phyloP scores from a whole-genome alignment of 2,797 vertebrate species.

The Sebastes trivittatus region DNA sequence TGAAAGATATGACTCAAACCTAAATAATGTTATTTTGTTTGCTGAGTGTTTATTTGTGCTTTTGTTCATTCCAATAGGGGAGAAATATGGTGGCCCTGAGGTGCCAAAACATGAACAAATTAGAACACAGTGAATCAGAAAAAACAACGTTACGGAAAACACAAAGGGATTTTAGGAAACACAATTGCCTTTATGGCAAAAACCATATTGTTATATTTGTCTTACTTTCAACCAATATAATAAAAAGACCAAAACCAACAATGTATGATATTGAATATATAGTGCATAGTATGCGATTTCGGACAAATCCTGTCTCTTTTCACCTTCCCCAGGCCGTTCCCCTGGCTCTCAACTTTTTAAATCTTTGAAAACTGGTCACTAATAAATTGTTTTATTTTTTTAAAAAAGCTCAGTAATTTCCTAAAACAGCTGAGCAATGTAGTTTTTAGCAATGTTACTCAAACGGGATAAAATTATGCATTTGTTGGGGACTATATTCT shows the following conservation, averaged over 20 bases:
- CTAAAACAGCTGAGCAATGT: background rate
- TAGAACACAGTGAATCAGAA: background rate
- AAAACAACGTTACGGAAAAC: background rate
- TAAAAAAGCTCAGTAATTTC: too few relatives aligned
- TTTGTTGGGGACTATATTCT: too few relatives aligned
- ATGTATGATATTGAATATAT: background rate
- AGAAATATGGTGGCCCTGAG: background rate
- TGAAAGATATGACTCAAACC: conserved; percentile 50
- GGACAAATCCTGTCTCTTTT: background rate
- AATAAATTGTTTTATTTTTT: too few relatives aligned
- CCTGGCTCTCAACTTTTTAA: background rate
- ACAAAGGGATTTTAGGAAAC: background rate
- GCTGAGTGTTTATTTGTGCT: conserved; percentile 2
- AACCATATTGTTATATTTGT: background rate
- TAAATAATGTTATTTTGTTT: conserved; percentile 45
- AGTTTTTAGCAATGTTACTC: background rate
- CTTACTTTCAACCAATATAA: background rate
- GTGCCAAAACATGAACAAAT: background rate
- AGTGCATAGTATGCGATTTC: background rate
- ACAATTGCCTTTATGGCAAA: background rate
- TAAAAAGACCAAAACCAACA: background rate
- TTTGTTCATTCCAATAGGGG: background rate
- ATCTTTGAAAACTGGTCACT: background rate
- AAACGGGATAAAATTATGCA: background rate
- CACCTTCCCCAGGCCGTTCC: background rate